Percentiles rank a stretch among this genome's conserved stretches.
These are phyloP conservation scores for Mesocentrotus franciscanus DNA, from an alignment of 53 echinoderm and acorn worm species.

Conservation along the genomic window DNA sequence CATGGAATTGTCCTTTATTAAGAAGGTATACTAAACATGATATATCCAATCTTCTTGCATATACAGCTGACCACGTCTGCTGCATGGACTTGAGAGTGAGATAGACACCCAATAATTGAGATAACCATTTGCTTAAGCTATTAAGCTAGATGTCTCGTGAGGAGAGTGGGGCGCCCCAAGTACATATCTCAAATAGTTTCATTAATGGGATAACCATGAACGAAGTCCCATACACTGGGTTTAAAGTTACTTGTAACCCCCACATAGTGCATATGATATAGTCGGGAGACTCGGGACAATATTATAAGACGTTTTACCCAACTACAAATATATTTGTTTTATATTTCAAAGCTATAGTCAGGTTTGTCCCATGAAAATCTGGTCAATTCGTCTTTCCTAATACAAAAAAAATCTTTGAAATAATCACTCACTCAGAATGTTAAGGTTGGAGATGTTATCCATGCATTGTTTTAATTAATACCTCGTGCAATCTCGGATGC, in stretches of 20 bases:
- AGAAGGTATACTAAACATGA: neutral
- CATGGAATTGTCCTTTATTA: slow-evolving; percentile 5
- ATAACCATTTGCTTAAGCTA: slow-evolving; percentile 36
- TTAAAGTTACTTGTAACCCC: neutral
- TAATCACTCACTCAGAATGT: neutral
- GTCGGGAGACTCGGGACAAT: too few species aligned
- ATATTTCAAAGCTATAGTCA: neutral
- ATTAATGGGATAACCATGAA: slow-evolving; percentile 27
- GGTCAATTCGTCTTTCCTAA: neutral
- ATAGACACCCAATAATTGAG: neutral
- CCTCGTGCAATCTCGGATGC: neutral
- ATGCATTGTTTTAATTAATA: neutral
- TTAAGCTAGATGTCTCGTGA: slow-evolving; percentile 35
- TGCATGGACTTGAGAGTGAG: neutral
- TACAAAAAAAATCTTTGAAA: neutral
- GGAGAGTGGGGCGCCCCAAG: neutral
- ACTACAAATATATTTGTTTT: neutral
- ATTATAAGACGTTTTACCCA: neutral
- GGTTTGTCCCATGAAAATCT: neutral
- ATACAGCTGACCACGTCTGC: neutral
- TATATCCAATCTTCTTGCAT: neutral
- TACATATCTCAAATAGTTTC: slow-evolving; percentile 27
- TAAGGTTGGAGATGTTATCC: neutral
- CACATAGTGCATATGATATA: neutral
- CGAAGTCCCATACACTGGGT: slow-evolving; percentile 9